Evolutionary conservation across 2,888 invertebrate species (phyloP), one percentile per base, ranked within the genome.

Genomic region (Maniola hyperantus): DNA sequence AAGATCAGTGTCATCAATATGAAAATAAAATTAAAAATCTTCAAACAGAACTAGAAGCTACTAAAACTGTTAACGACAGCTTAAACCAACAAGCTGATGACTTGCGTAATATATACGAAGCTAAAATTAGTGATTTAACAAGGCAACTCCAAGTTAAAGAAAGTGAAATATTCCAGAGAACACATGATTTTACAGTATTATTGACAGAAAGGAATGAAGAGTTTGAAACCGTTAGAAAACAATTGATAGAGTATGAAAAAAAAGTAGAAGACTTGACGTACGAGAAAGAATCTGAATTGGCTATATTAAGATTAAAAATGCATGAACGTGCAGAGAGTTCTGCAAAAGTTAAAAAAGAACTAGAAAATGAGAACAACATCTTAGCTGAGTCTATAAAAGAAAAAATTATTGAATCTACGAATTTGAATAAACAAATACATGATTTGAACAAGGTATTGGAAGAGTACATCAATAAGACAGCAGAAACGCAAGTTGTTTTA

Each of bases 401-500:
- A 13, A 93, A 93, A 78, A 89, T 90, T 68, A 74, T 87, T 50
- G 93, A 93, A 81, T 91, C 91, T 72, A 90, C 87, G 60, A 90
- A 85, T 75, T 77, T 93, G 0, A 91, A 92, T 74, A 87, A 85
- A 73, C 88, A 89, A 74, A 88, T 95, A 46, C 79, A 84, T 7
- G 94, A 95, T 70, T 87, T 95, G 58, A 89, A 93, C 68, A 83
- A 83, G 34, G 76, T 92, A 15, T 81, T 94, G 58, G 92, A 93
- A 73, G 94, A 94, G 72, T 92, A 94, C 75, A 85, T 93, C 8
- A 87, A 82, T 44, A 94, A 93, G 77, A 74, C 93, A n/a, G 75
- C 80, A 0, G 95, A 95, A 77, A 83, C 95, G 76, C 93, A 94
- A 77, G 79, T 86, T 1, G 94, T 94, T 0, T 87, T 96, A 60